Base-by-base conservation (phyloP, 2,888 invertebrate genomes). In the Mechanitis mazaeus region DNA sequence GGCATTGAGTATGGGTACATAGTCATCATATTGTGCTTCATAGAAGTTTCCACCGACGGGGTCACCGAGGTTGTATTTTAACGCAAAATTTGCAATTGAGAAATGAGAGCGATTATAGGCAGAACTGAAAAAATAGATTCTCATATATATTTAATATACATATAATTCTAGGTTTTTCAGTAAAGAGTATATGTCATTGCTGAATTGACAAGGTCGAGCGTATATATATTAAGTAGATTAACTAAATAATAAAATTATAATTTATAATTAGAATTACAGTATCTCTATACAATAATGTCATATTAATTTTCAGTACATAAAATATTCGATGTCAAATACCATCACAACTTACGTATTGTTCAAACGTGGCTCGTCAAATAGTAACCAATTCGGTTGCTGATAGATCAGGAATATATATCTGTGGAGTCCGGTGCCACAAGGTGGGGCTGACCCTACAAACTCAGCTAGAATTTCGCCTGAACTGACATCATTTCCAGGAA, bases 371-470 rank as follows among this genome's bases (percentile, higher is more conserved):
- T 93, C 93, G 45, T 91, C 84, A 67, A 94, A 94, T 1, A 70
- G 75, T 0, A 93, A 70, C 67, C 92, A 92, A 7, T 81, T 84
- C 0, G 93, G 91, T 72, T 97, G 96, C 72, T 94, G 92, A 88
- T 94, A 97, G 0, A 95, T 83, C 45, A 96, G 82, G 78, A 93
- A 95, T 20, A 96, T 93, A 82, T 96, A 96, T 63, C 96, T 93
- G 80, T 96, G 96, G 6, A 93, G 90, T 12, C 93, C 95, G 2
- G 95, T 94, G 64, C 84, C 93, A 69, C 93, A 85, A 31, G 97
- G 96, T 0, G 98, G 97, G 31, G 96, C 97, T 7, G 97, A 93
- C 47, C 97, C 97, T 45, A 95, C 82, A 83, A 96, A 98, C 4
- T 92, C 93, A 0, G 95, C 92, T 0, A 97, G 86, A 0, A 91